Base-by-base conservation (phyloP, 2,113 vertebrate genomes). In the Corvus moneduloides region DNA sequence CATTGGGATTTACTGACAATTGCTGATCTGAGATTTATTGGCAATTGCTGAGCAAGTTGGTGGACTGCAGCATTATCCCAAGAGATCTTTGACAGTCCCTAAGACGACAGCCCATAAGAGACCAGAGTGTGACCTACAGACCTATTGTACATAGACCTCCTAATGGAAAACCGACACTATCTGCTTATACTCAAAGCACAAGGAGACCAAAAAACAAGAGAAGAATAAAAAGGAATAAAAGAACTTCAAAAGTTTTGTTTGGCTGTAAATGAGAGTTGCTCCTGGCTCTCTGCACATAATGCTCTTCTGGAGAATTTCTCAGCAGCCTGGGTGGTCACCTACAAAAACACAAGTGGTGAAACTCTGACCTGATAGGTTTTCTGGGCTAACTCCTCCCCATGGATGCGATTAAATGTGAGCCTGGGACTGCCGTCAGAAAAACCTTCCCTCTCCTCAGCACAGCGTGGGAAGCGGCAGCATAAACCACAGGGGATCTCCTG, bases 381-480 rank as follows among this genome's bases (percentile, higher is more conserved):
- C 59, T 74, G 30, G 27, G n/a, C 32, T 62, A 86, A 64, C 28
- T 61, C 30, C 8, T 80, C 30, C 22, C 22, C 6, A 37, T 43
- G n/a, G 63, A 58, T 74, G 21, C 69, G 59, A 43, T 51, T n/a
- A 59, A 28, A 84, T 51, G 16, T 78, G 64, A 89, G 26, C 35
- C 55, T 81, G 28, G 41, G n/a, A 81, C 37, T 91, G 30, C 35
- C 11, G 46, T 32, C 46, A 62, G 68, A 73, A 77, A 62, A 54
- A 66, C 21, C 24, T 92, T 94, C 21, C 6, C 4, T 63, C 43
- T 80, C 46, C 43, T 87, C 46, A 61, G 58, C 4, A 13, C 20
- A 61, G 21, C 0, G 0, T 91, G 67, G 41, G 11, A 79, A 44
- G 6, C 4, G 8, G 28, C 32, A 72, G 17, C 32, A 52, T 28